Conservation (phyloP, 2,113 vertebrate genomes). For the Eudorcas thomsonii region DNA sequence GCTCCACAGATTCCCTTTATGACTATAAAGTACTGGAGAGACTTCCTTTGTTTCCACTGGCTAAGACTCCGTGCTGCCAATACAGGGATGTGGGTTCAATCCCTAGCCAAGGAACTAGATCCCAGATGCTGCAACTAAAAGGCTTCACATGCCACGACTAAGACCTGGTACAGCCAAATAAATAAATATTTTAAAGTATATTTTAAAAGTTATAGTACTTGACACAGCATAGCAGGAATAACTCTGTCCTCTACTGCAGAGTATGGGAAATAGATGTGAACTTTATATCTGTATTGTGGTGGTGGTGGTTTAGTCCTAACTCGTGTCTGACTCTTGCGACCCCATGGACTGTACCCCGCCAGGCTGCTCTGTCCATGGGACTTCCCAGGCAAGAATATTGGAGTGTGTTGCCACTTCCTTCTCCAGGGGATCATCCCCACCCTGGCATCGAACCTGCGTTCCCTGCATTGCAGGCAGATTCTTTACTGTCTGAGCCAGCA, state of each 20-base stretch:
- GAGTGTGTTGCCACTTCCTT: background rate
- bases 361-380: background rate
- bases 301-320: background rate
- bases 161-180: background rate
- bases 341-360: background rate
- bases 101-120: background rate
- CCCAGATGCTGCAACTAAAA: background rate
- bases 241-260: background rate
- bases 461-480: background rate
- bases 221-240: background rate
- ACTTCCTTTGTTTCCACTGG: background rate
- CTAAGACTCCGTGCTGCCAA: background rate
- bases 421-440: background rate
- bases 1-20: background rate
- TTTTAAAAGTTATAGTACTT: background rate
- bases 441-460: fast-evolving
- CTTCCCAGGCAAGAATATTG: background rate
- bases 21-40: background rate
- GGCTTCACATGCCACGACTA: background rate
- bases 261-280: background rate
- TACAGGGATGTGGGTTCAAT: background rate
- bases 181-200: background rate
- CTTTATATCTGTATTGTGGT: background rate
- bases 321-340: background rate
- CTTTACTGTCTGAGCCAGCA: background rate